Evolutionary conservation across 2,113 vertebrate genomes (phyloP).

Genomic region (Mustela nigripes): DNA sequence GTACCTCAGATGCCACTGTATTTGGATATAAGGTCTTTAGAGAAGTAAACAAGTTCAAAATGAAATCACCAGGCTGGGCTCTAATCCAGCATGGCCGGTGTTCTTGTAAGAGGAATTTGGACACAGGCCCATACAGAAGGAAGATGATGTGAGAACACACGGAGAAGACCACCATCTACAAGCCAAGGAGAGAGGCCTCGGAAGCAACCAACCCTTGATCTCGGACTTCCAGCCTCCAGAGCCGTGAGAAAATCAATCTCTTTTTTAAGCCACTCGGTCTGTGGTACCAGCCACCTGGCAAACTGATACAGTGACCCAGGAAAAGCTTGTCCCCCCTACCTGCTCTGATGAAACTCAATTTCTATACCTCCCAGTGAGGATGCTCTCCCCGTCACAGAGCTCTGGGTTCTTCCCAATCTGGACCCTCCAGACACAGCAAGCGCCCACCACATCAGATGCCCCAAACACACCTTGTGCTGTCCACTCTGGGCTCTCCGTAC

Average conservation of each 20-base stretch:
- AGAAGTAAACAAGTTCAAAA: background rate
- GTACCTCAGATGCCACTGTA: background rate
- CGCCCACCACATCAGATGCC: background rate
- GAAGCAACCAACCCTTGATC: background rate
- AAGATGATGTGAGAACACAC: background rate
- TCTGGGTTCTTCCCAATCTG: background rate
- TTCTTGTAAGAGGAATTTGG: background rate
- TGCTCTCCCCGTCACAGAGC: too few species aligned
- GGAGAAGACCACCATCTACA: background rate
- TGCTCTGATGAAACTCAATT: background rate
- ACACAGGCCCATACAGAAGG: background rate
- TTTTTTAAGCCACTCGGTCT: background rate
- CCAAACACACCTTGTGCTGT: rapidly evolving
- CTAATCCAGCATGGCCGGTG: background rate
- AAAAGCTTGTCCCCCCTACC: rapidly evolving
- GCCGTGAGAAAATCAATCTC: background rate
- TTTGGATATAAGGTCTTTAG: background rate
- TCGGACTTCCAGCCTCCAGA: background rate
- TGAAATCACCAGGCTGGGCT: background rate
- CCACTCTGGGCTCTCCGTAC: background rate
- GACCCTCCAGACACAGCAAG: background rate
- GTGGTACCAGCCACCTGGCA: background rate
- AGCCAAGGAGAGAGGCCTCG: background rate
- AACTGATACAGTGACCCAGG: background rate
- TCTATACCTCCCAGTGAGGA: background rate